Percentiles rank a stretch among this genome's conserved stretches.
phyloP scores from a whole-genome alignment of 2,797 vertebrate species.

The Zenarchopterus dispar region DNA sequence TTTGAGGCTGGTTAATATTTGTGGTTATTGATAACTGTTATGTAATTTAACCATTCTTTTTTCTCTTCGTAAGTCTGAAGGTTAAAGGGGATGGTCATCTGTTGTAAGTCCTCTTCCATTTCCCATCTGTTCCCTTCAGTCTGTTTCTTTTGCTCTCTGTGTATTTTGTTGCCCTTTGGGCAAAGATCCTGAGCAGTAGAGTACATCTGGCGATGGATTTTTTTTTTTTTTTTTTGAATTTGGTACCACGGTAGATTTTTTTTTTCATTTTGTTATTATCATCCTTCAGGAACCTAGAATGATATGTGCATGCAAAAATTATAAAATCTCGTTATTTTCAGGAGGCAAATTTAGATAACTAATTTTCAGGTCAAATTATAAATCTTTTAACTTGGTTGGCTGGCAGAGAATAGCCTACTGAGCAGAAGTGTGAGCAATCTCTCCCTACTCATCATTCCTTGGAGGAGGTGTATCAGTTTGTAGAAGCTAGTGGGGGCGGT shows the following conservation, averaged over 20 bases:
- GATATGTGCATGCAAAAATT: slow-evolving; percentile 53
- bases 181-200: slow-evolving; percentile 70
- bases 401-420: slow-evolving; percentile 48
- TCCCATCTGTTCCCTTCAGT: slow-evolving; percentile 59
- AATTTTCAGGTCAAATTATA: slow-evolving; percentile 80
- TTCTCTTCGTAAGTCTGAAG: slow-evolving; percentile 78
- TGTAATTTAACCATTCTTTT: slow-evolving; percentile 74
- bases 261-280: slow-evolving; percentile 73
- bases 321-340: slow-evolving; percentile 69
- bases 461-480: slow-evolving; percentile 58
- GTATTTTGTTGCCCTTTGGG: slow-evolving; percentile 61
- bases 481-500: slow-evolving; percentile 43
- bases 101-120: slow-evolving; percentile 68
- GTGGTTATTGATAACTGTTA: slow-evolving; percentile 78
- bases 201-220: slow-evolving; percentile 77
- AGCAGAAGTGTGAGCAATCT: slow-evolving; percentile 70
- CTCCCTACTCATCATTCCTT: slow-evolving; percentile 65
- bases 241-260: slow-evolving; percentile 73
- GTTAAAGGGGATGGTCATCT: slow-evolving; percentile 70
- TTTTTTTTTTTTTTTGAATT: slow-evolving; percentile 49
- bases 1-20: slow-evolving; percentile 69
- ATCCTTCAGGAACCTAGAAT: slow-evolving; percentile 62
- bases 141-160: slow-evolving; percentile 23
- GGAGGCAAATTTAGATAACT: slow-evolving; percentile 76
- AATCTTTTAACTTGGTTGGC: slow-evolving; percentile 71